These are phyloP conservation scores for Suillia variegata DNA, from an alignment of 2,888 invertebrate species.

Conservation along the genomic window DNA sequence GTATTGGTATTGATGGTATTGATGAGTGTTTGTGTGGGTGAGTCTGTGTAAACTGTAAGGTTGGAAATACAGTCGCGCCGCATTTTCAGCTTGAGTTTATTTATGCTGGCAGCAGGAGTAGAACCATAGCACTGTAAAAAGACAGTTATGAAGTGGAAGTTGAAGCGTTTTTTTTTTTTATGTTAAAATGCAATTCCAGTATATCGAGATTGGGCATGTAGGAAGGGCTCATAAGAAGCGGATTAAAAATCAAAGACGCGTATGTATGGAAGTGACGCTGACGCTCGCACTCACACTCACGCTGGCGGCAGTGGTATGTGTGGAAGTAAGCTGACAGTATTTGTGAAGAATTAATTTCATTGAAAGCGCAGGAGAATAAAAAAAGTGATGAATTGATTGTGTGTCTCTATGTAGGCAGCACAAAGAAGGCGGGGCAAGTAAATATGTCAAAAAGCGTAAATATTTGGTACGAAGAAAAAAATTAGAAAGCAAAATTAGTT, in stretches of 20 bases:
- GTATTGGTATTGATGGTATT: not conserved
- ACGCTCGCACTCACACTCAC: not conserved
- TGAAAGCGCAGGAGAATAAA: too few relatives aligned
- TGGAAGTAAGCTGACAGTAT: not conserved
- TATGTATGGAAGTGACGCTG: not conserved
- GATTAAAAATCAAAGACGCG: not conserved
- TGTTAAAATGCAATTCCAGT: too few relatives aligned
- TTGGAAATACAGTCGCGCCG: not conserved
- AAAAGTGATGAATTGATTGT: not conserved
- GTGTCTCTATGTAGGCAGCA: too few relatives aligned
- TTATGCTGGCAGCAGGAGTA: too few relatives aligned
- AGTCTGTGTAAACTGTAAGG: not conserved
- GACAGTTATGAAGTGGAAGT: not conserved
- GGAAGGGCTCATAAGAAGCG: too few relatives aligned
- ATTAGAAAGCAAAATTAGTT: too few relatives aligned
- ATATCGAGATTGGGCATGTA: too few relatives aligned
- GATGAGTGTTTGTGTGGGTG: not conserved
- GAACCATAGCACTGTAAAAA: too few relatives aligned
- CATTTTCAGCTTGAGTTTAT: not conserved
- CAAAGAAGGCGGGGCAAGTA: too few relatives aligned
- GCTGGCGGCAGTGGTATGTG: not conserved
- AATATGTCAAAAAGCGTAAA: too few relatives aligned
- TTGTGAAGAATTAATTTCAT: conserved; percentile 1
- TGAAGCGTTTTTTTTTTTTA: too few relatives aligned
- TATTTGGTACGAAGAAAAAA: too few relatives aligned